These are phyloP conservation scores for Athene cunicularia DNA, from an alignment of 2,113 vertebrate genomes.

Conservation along the genomic window DNA sequence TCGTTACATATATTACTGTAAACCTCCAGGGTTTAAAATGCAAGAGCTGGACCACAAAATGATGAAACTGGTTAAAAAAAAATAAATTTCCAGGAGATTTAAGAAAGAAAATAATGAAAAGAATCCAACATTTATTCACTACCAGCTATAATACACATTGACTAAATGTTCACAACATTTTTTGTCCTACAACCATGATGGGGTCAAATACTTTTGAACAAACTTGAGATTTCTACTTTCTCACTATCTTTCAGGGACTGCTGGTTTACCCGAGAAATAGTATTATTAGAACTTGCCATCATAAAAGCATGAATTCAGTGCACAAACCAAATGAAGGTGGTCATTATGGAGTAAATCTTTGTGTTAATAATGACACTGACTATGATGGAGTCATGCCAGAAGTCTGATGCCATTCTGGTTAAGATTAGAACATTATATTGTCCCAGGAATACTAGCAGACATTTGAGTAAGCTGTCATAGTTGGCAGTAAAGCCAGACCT, in stretches of 20 bases:
- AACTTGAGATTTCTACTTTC: background rate
- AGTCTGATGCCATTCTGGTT: conserved; percentile 37
- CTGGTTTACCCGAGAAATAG: background rate
- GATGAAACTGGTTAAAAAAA: background rate
- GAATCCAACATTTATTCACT: background rate
- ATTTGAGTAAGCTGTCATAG: background rate
- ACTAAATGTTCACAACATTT: background rate
- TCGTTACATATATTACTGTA: background rate
- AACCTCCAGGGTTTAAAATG: background rate
- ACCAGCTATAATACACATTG: background rate
- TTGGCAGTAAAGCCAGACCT: conserved; percentile 14
- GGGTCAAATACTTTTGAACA: background rate
- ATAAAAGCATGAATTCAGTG: background rate
- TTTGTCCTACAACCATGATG: background rate
- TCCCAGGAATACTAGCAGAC: conserved; percentile 2
- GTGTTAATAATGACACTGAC: background rate
- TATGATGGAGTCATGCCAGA: background rate
- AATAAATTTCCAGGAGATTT: background rate
- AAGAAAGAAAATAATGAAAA: conserved; percentile 11
- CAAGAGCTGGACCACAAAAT: background rate
- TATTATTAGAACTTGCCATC: background rate
- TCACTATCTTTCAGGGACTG: background rate
- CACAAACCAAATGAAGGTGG: background rate
- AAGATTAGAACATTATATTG: conserved; percentile 23
- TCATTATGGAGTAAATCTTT: background rate